Base-by-base conservation (phyloP, 2,888 invertebrate genomes). In the Rhabditophanes sp. region DNA sequence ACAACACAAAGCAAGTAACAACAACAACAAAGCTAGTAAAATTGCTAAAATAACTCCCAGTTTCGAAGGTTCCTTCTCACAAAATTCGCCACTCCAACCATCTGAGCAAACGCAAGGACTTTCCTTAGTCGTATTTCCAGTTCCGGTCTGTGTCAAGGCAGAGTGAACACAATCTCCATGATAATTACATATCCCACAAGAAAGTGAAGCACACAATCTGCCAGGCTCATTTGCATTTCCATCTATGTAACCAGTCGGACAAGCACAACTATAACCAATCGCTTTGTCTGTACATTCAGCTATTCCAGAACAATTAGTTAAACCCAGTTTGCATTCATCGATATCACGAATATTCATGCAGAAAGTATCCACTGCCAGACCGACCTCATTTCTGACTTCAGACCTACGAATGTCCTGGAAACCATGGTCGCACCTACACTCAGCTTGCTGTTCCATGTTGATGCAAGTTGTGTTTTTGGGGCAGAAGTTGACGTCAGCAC, bases 401-500 rank as follows among this genome's bases (percentile, higher is more conserved):
- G 39, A 42, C 32, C 31, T 33, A 28, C 53, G 37, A 25, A 63
- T 63, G 38, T 64, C 85, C 62, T 78, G 76, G 74, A 80, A 85
- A 68, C 87, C 85, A 67, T 75, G 75, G 70, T 80, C 78, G 71
- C 87, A 87, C 65, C 80, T 79, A 72, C 84, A 87, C 63, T 79
- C 77, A 69, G 80, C 84, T 64, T 80, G 80, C 55, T 82, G 82
- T 70, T 79, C 79, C 65, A 83, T 76, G 72, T 84, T 85, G 72
- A 79, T 76, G 72, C 85, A 87, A 48, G 80, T 79, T 41, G 84
- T 83, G 68, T 85, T 84, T 64, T 75, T 75, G 67, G 85, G 83
- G 71, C 85, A 85, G 65, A 77, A 76, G 71, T 83, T 79, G 37
- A 64, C 60, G 37, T 64, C 64, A 28, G 44, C 44, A 33, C 64